Evolutionary conservation across 2,797 vertebrate genomes (phyloP).

Genomic region (Fistularia commersonii): DNA sequence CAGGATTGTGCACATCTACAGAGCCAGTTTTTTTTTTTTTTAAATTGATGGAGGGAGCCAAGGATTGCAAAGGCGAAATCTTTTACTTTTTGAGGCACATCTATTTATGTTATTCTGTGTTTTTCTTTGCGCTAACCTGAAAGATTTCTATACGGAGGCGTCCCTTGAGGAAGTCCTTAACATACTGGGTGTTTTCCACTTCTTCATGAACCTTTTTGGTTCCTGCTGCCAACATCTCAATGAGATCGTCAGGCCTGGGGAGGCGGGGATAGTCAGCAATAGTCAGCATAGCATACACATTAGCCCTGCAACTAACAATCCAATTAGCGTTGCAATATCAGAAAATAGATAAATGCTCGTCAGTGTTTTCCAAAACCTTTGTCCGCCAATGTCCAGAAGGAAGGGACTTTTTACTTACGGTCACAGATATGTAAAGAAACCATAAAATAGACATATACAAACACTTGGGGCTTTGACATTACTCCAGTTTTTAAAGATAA

Average conservation of each 20-base stretch:
- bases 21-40: too few relatives aligned
- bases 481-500: neutral
- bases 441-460: neutral
- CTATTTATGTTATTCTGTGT: neutral
- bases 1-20: too few relatives aligned
- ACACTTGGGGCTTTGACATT: neutral
- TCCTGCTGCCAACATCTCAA: conserved; percentile 90
- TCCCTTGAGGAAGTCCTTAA: conserved; percentile 94
- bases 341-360: too few relatives aligned
- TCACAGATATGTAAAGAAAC: too few relatives aligned
- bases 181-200: conserved; percentile 92
- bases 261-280: too few relatives aligned
- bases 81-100: too few relatives aligned
- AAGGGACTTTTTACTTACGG: too few relatives aligned
- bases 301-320: neutral
- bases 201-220: conserved; percentile 92
- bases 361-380: too few relatives aligned
- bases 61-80: too few relatives aligned
- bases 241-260: conserved; percentile 88
- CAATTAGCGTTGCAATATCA: too few relatives aligned
- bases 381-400: too few relatives aligned
- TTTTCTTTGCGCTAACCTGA: conserved; percentile 80
- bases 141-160: conserved; percentile 90
- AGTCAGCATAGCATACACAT: neutral
- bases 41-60: too few relatives aligned